Conservation (phyloP, 2,113 vertebrate genomes). For the Antigone vipio region DNA sequence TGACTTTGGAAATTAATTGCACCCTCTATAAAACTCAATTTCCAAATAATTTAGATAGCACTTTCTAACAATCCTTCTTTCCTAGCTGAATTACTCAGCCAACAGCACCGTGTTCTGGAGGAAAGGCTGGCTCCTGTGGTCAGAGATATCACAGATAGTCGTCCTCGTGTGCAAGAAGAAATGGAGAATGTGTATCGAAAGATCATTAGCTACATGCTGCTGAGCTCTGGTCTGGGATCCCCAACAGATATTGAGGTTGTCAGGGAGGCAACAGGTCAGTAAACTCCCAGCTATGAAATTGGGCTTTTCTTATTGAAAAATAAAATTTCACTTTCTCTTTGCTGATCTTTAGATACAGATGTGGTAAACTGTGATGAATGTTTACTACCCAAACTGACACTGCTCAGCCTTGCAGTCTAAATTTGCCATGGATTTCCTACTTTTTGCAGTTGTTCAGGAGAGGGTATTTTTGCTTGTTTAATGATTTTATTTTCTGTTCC, state of each 20-base stretch:
- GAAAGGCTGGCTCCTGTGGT: slow-evolving; percentile 74
- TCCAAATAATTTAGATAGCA: background rate
- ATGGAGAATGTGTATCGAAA: slow-evolving; percentile 78
- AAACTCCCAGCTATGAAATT: background rate
- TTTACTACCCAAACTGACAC: background rate
- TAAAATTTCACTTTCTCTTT: background rate
- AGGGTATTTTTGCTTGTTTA: background rate
- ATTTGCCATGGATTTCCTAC: background rate
- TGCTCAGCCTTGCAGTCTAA: background rate
- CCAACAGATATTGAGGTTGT: slow-evolving; percentile 73
- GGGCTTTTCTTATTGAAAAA: background rate
- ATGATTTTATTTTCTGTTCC: background rate
- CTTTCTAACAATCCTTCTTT: background rate
- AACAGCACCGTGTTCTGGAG: slow-evolving; percentile 76
- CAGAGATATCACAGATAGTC: slow-evolving; percentile 83
- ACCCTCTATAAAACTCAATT: background rate
- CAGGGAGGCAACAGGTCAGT: slow-evolving; percentile 81
- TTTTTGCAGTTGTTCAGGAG: background rate
- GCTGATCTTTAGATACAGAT: background rate
- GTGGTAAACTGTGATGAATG: background rate
- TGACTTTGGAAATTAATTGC: background rate
- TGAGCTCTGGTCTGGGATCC: slow-evolving; percentile 79
- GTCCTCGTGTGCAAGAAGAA: slow-evolving; percentile 70
- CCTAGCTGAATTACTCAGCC: slow-evolving; percentile 83
- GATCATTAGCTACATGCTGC: slow-evolving; percentile 80